phyloP scores from a whole-genome alignment of 2,888 invertebrate genomes.

The Xestia xanthographa region DNA sequence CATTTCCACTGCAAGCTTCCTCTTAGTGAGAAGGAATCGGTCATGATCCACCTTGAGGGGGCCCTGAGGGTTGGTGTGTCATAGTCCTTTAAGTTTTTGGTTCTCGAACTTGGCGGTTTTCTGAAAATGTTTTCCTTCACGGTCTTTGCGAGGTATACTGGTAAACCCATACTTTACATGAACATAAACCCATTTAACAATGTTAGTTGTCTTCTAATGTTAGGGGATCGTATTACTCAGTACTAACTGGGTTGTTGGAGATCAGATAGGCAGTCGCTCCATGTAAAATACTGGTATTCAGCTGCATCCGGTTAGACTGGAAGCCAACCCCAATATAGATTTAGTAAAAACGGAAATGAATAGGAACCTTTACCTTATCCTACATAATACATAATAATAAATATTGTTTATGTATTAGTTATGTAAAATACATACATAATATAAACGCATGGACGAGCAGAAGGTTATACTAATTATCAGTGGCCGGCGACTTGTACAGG shows the following conservation, averaged over 20 bases:
- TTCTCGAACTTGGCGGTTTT: too few relatives aligned
- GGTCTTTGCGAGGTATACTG: too few relatives aligned
- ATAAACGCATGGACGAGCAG: constrained; percentile 15
- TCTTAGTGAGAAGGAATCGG: neutral
- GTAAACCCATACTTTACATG: neutral
- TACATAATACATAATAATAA: neutral
- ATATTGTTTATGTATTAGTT: constrained; percentile 5
- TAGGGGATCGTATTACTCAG: neutral
- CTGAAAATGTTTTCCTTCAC: too few relatives aligned
- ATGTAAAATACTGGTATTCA: neutral
- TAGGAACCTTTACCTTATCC: neutral
- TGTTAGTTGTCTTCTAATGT: too few relatives aligned
- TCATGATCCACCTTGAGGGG: too few relatives aligned
- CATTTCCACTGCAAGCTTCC: neutral
- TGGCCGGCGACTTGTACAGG: constrained; percentile 1
- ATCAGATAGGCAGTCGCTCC: neutral
- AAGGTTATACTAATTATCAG: constrained; percentile 36
- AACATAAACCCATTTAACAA: neutral
- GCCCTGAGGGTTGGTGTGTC: too few relatives aligned
- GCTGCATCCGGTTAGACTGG: neutral
- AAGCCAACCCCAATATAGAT: neutral
- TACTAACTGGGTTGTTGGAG: neutral
- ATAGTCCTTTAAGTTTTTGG: too few relatives aligned
- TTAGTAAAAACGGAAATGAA: neutral
- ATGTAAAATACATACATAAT: constrained; percentile 31